Evolutionary conservation across 92 coral and sea anemone genomes (phyloP).

Genomic region (Epizoanthus scotinus): DNA sequence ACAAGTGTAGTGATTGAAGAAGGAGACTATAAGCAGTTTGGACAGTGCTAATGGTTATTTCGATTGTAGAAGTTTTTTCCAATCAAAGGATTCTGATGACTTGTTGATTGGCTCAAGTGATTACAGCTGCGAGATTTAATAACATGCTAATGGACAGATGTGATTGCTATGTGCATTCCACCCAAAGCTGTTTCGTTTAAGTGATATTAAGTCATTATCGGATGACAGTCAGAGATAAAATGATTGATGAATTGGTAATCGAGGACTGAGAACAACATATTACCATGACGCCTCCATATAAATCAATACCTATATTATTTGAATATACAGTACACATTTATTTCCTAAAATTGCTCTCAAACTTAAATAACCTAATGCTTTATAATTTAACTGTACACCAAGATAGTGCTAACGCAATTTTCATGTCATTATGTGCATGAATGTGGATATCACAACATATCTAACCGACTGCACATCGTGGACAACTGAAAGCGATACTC

Average conservation of each 20-base stretch:
- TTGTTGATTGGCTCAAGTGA: constrained; percentile 90
- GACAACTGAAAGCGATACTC: too few species aligned
- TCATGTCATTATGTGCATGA: constrained; percentile 11
- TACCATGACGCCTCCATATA: constrained; percentile 44
- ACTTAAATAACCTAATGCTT: constrained; percentile 11
- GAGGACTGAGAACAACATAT: constrained; percentile 70
- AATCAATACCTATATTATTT: constrained; percentile 8
- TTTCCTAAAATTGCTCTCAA: constrained; percentile 3
- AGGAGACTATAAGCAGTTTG: constrained; percentile 13
- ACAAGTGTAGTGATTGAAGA: constrained; percentile 24
- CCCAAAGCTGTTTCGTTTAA: constrained; percentile 75
- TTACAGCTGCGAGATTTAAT: constrained; percentile 80
- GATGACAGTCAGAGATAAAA: constrained; percentile 77
- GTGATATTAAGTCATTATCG: constrained; percentile 93
- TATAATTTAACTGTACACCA: neutral
- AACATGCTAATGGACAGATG: constrained; percentile 87
- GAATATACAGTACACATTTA: constrained; percentile 6
- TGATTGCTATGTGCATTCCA: constrained; percentile 78
- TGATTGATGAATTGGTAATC: constrained; percentile 85
- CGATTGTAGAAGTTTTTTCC: constrained; percentile 60
- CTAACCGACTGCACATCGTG: neutral
- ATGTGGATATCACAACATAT: neutral
- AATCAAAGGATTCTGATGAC: constrained; percentile 80
- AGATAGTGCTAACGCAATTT: neutral
- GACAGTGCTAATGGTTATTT: constrained; percentile 61